Base-by-base conservation (phyloP, 2,113 vertebrate species). In the Puffinus mauretanicus region DNA sequence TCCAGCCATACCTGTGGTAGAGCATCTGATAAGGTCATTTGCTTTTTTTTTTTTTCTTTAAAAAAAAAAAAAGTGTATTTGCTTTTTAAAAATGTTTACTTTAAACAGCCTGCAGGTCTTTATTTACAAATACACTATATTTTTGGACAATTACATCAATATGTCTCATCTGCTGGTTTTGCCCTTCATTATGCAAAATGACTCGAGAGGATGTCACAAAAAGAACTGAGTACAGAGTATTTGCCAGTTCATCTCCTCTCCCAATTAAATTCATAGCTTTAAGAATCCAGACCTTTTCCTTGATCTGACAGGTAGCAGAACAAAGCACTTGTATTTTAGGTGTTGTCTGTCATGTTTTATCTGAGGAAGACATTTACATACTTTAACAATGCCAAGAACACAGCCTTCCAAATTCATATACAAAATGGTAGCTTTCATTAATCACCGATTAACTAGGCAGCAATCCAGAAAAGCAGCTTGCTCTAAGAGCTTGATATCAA, bases 301-400 rank as follows among this genome's bases (percentile, higher is more conserved):
- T 90, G 75, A 85, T 93, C 71, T 93, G 86, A 94, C 82, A 94
- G 62, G 75, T 26, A 90, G 87, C 79, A 96, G 92, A 94, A 95
- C 67, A 95, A 94, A 96, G 76, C 32, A 58, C 66, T 87, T 82
- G 75, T 90, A 77, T 87, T 94, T 85, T 51, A 94, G 83, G 66
- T 87, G 61, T 55, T 78, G 44, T 76, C 86, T 97, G 91, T 98
- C 95, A 82, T 92, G 90, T 97, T 97, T 91, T 89, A 95, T 96
- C 65, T 84, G 85, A 96, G 69, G 80, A 93, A 95, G 71, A 90
- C 79, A 44, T 84, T 93, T 65, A 81, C 49, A 32, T 58, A 19
- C 76, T 79, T 95, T 81, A 88, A 10, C 29, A 79, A 80, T 81
- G 87, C 90, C 96, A 94, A 90, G 90, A 93, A 95, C 65, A 78